Conservation (phyloP, 1,140 invertebrate genomes). For the Chymomyza costata region DNA sequence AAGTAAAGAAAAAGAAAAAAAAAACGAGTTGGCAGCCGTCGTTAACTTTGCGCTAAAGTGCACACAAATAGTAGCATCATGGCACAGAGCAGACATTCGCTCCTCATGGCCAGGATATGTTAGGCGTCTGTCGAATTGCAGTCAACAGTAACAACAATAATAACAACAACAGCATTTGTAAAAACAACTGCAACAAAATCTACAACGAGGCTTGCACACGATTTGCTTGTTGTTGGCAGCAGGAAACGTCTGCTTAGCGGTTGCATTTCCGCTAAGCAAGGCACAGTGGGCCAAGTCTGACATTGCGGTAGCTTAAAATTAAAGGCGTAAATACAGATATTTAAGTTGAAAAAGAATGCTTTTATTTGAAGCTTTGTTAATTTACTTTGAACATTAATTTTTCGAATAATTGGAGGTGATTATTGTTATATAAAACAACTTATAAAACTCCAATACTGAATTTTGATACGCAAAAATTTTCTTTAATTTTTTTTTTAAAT, state of each 20-base stretch:
- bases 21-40: slow-evolving; percentile 13
- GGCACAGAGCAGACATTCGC: background rate
- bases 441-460: too few relatives aligned
- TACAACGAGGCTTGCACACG: too few relatives aligned
- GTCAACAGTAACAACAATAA: slow-evolving; percentile 11
- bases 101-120: slow-evolving; percentile 8
- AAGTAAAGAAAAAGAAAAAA: slow-evolving; percentile 24
- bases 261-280: slow-evolving; percentile 40
- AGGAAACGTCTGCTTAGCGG: slow-evolving; percentile 47
- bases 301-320: too few relatives aligned
- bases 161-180: slow-evolving; percentile 2
- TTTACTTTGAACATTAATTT: too few relatives aligned
- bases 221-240: slow-evolving; percentile 28
- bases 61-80: background rate
- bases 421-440: too few relatives aligned
- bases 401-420: too few relatives aligned
- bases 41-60: slow-evolving; percentile 36
- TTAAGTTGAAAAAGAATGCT: too few relatives aligned
- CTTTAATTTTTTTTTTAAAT: too few relatives aligned
- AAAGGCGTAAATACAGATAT: too few relatives aligned
- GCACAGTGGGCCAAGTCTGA: too few relatives aligned
- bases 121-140: slow-evolving; percentile 26
- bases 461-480: too few relatives aligned
- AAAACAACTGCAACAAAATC: background rate
- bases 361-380: too few relatives aligned